Conservation (phyloP, 2,113 vertebrate genomes). For the Pteruthius melanotis region DNA sequence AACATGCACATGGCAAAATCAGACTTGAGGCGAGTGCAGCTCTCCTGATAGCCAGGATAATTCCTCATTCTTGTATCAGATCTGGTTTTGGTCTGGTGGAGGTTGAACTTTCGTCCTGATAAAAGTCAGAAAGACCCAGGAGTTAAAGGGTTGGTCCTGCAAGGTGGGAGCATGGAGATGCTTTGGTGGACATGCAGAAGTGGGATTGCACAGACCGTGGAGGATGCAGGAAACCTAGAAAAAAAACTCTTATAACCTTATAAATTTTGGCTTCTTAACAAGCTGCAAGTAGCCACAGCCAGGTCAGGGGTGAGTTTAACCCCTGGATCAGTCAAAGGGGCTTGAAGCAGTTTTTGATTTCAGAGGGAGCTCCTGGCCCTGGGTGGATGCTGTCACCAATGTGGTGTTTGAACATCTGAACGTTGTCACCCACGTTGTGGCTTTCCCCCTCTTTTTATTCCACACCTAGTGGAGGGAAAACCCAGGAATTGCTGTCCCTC, state of each 20-base stretch:
- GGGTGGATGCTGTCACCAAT: background rate
- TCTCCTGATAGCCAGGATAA: background rate
- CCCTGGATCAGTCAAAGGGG: background rate
- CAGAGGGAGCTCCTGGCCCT: background rate
- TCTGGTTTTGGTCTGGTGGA: background rate
- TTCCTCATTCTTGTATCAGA: background rate
- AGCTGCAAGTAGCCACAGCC: background rate
- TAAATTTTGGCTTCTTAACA: background rate
- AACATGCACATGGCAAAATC: background rate
- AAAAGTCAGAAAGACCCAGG: accelerated
- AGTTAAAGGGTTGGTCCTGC: background rate
- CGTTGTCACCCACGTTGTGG: background rate
- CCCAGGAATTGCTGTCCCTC: background rate
- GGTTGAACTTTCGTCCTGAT: background rate
- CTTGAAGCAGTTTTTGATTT: background rate
- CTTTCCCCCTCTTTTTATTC: background rate
- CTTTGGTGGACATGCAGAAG: accelerated
- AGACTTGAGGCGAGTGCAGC: background rate
- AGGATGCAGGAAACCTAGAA: background rate
- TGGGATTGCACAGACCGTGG: background rate
- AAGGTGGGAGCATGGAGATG: background rate
- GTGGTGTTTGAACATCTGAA: background rate
- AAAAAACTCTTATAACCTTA: background rate
- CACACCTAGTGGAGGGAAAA: background rate
- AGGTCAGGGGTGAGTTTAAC: background rate